phyloP scores from a whole-genome alignment of 2,888 invertebrate genomes.

The Periphyllus acericola region DNA sequence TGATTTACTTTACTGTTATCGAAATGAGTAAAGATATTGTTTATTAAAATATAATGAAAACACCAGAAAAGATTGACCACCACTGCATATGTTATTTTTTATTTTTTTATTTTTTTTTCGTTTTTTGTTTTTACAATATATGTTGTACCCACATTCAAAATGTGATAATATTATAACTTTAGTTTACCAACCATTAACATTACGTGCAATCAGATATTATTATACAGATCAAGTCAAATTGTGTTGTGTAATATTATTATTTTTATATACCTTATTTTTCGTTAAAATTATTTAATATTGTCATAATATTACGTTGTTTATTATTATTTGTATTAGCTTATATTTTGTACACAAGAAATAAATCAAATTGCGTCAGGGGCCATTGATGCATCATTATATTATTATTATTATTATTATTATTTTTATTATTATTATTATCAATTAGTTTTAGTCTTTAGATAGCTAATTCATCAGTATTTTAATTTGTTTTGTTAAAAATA shows the following conservation, averaged over 20 bases:
- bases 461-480: slow-evolving; percentile 50
- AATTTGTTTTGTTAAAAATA: slow-evolving; percentile 47
- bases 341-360: slow-evolving; percentile 46
- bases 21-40: neutral
- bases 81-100: neutral
- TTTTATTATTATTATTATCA: slow-evolving; percentile 2
- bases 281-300: slow-evolving; percentile 43
- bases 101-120: slow-evolving; percentile 3
- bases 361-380: slow-evolving; percentile 43
- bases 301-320: slow-evolving; percentile 53
- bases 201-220: slow-evolving; percentile 57
- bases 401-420: slow-evolving; percentile 35
- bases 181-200: slow-evolving; percentile 49
- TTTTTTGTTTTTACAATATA: slow-evolving; percentile 17
- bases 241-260: slow-evolving; percentile 43
- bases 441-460: slow-evolving; percentile 32
- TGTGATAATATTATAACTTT: slow-evolving; percentile 47
- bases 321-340: slow-evolving; percentile 58
- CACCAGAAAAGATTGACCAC: neutral
- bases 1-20: neutral
- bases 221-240: slow-evolving; percentile 33
- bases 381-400: slow-evolving; percentile 47
- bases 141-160: slow-evolving; percentile 1
- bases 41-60: neutral
- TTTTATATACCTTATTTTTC: slow-evolving; percentile 36